A percentile compares a stretch with the other conserved stretches of the same genome.
phyloP scores from a whole-genome alignment of 2,888 invertebrate species.

The Phalera bucephala region DNA sequence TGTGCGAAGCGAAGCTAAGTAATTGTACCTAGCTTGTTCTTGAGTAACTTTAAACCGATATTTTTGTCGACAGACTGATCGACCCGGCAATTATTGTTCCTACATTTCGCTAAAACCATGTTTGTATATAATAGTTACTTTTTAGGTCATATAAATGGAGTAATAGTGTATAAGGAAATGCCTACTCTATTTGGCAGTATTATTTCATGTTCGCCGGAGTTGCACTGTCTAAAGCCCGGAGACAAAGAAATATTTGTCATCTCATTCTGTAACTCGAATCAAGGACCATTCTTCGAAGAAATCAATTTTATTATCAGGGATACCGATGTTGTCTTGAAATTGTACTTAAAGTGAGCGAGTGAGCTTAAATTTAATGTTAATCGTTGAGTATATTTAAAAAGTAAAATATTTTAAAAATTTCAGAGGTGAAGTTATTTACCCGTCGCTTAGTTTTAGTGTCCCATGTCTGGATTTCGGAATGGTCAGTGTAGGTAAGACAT shows the following conservation, averaged over 20 bases:
- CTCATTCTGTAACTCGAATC: slow-evolving; percentile 80
- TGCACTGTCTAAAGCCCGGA: slow-evolving; percentile 71
- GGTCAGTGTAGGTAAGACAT: slow-evolving; percentile 79
- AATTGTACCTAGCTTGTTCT: too few relatives aligned
- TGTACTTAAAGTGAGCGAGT: slow-evolving; percentile 81
- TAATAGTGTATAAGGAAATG: slow-evolving; percentile 70
- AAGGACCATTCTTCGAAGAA: slow-evolving; percentile 85
- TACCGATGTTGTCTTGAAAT: slow-evolving; percentile 77
- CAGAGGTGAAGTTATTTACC: slow-evolving; percentile 85
- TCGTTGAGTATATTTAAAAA: too few relatives aligned
- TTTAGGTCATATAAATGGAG: slow-evolving; percentile 84
- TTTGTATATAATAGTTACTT: slow-evolving; percentile 2
- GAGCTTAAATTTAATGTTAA: background rate
- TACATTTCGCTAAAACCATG: background rate
- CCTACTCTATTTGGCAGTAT: slow-evolving; percentile 81
- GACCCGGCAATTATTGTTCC: background rate
- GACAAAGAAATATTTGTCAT: slow-evolving; percentile 79
- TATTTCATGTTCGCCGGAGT: slow-evolving; percentile 76
- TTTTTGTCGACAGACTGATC: slow-evolving; percentile 2
- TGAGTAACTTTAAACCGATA: too few relatives aligned
- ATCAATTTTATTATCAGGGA: slow-evolving; percentile 83
- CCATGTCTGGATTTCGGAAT: slow-evolving; percentile 81
- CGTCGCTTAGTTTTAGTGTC: slow-evolving; percentile 79
- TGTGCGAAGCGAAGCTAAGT: too few relatives aligned
- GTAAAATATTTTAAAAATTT: slow-evolving; percentile 14